Percentiles rank a stretch among this genome's conserved stretches.
These are phyloP conservation scores for Drosophila pseudotalamancana DNA, from an alignment of 2,888 invertebrate genomes.

Conservation along the genomic window DNA sequence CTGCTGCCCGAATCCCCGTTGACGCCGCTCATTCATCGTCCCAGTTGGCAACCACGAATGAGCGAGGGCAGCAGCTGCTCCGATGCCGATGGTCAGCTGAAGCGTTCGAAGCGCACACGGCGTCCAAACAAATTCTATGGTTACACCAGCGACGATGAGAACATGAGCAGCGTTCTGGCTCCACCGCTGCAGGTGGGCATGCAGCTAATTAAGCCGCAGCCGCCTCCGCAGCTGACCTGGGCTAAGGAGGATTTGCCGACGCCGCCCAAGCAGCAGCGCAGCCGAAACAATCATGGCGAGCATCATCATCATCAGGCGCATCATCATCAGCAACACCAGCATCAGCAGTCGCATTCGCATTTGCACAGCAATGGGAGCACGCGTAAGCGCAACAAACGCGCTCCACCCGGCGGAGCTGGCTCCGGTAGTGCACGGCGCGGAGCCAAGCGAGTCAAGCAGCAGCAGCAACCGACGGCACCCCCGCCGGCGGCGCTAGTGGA, in stretches of 20 bases:
- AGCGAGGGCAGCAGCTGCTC: conserved; percentile 85
- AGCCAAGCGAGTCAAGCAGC: conserved; percentile 66
- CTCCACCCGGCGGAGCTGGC: conserved; percentile 30
- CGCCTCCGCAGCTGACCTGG: conserved; percentile 89
- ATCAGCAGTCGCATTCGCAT: conserved; percentile 34
- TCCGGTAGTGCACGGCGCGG: conserved; percentile 56
- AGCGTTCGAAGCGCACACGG: conserved; percentile 91
- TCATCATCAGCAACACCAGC: conserved; percentile 7
- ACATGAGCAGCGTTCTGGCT: conserved; percentile 82
- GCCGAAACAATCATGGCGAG: conserved; percentile 37
- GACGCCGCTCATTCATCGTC: conserved; percentile 65
- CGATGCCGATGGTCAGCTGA: conserved; percentile 86
- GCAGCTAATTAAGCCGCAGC: conserved; percentile 85
- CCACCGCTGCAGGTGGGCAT: conserved; percentile 81
- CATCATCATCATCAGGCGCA: conserved; percentile 25
- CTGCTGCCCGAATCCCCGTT: conserved; percentile 50
- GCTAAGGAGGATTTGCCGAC: conserved; percentile 89
- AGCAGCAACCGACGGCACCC: conserved; percentile 58
- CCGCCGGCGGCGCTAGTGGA: conserved; percentile 64
- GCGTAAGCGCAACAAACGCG: conserved; percentile 60
- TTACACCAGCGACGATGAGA: conserved; percentile 93
- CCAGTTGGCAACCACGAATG: conserved; percentile 57
- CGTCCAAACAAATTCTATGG: conserved; percentile 95
- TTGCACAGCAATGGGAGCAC: conserved; percentile 52
- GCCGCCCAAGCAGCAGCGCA: conserved; percentile 83